Evolutionary conservation across 37 sponge, comb jelly and placozoan genomes (phyloP).

Genomic region (Halisarca cf. caerulea): DNA sequence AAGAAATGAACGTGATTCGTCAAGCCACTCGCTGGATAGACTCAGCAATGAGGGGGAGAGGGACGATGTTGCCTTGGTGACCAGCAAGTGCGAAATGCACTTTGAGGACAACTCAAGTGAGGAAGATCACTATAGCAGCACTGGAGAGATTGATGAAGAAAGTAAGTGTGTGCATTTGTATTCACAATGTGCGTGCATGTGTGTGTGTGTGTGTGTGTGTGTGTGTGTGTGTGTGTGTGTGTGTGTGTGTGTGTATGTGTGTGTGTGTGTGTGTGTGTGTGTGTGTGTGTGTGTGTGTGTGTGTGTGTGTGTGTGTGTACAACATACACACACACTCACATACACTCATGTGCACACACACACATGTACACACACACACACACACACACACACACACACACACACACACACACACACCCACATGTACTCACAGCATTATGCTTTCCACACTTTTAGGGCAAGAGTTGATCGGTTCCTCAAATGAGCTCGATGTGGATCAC

Average conservation of each 20-base stretch:
- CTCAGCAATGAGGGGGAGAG: not conserved
- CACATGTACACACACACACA: no score
- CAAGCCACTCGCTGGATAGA: no score
- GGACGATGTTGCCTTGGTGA: not conserved
- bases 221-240: not conserved
- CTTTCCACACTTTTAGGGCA: conserved; percentile 13
- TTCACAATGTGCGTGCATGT: no score
- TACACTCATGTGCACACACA: no score
- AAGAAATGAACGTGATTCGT: no score
- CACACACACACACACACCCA: no score
- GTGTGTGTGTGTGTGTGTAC: not conserved
- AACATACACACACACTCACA: not conserved
- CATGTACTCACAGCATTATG: no score
- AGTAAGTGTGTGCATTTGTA: not conserved
- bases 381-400: no score
- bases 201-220: not conserved
- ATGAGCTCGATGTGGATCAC: conserved; percentile 11
- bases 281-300: not conserved
- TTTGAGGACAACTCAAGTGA: not conserved
- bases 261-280: not conserved
- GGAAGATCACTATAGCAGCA: conserved; percentile 3
- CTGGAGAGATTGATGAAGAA: conserved; percentile 10
- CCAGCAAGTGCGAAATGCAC: not conserved
- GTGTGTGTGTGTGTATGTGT: not conserved
- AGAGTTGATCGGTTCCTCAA: not conserved